Percentiles rank a stretch among this genome's conserved stretches.
These are phyloP conservation scores for Thomomys bottae DNA, from an alignment of 2,113 vertebrate species.

Conservation along the genomic window DNA sequence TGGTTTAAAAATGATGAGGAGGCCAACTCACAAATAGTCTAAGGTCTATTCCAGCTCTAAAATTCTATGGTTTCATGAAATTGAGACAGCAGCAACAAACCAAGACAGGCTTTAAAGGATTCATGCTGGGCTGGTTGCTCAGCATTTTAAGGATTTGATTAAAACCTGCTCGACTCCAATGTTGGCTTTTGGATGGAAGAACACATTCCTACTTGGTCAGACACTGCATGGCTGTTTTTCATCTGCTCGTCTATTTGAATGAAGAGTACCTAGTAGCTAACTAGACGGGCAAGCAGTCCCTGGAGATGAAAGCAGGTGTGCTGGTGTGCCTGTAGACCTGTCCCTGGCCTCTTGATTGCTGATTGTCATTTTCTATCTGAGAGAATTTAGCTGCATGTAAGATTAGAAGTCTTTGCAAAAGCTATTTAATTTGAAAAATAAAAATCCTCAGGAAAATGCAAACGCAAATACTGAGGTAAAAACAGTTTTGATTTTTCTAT, in stretches of 20 bases:
- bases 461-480: background rate
- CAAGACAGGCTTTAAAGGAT: background rate
- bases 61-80: constrained; percentile 53
- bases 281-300: background rate
- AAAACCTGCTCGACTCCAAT: constrained; percentile 33
- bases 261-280: constrained; percentile 3
- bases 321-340: rapidly evolving
- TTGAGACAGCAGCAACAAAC: background rate
- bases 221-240: background rate
- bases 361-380: background rate
- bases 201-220: background rate
- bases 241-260: constrained; percentile 20
- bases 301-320: background rate
- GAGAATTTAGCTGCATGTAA: background rate
- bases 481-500: constrained; percentile 36
- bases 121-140: too few relatives aligned
- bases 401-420: background rate
- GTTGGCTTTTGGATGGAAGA: constrained; percentile 64
- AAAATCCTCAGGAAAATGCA: background rate
- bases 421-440: background rate
- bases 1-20: constrained; percentile 29
- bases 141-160: constrained; percentile 39
- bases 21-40: constrained; percentile 61
- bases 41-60: constrained; percentile 48
- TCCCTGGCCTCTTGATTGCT: background rate